phyloP scores from a whole-genome alignment of 2,797 vertebrate genomes.

The Mormyrops boulengeri region DNA sequence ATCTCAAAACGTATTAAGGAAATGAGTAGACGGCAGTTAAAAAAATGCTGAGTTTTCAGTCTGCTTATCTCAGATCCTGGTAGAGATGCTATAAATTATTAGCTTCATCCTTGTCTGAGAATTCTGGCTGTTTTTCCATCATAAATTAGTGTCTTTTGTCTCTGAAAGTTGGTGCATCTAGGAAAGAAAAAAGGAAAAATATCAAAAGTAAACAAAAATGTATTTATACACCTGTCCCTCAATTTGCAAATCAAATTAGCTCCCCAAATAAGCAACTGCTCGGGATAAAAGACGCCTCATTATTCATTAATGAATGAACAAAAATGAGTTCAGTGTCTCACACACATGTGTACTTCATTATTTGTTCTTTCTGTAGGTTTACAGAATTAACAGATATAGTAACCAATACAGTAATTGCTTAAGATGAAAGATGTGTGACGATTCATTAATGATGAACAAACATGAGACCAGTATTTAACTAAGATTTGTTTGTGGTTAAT shows the following conservation, averaged over 20 bases:
- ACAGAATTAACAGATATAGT: not conserved
- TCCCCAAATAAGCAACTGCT: not conserved
- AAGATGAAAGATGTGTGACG: not conserved
- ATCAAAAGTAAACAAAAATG: not conserved
- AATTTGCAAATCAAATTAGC: not conserved
- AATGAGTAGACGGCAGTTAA: conserved; percentile 60
- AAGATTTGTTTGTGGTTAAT: not conserved
- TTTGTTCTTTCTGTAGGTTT: not conserved
- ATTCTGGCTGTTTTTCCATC: conserved; percentile 47
- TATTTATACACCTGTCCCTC: not conserved
- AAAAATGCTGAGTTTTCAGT: conserved; percentile 48
- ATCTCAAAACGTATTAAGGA: conserved; percentile 78
- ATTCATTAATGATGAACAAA: not conserved
- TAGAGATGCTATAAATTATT: conserved; percentile 66
- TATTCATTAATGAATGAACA: not conserved
- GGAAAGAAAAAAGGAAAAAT: not conserved
- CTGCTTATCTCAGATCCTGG: conserved; percentile 63
- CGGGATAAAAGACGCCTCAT: not conserved
- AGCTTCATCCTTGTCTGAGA: conserved; percentile 38
- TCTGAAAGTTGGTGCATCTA: not conserved
- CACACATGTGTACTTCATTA: not conserved
- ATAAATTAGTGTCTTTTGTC: conserved; percentile 10
- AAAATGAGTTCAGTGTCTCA: not conserved
- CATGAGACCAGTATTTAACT: not conserved
- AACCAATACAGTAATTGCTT: not conserved